These are phyloP conservation scores for Chiroxiphia lanceolata DNA, from an alignment of 2,797 vertebrate species.

Conservation along the genomic window DNA sequence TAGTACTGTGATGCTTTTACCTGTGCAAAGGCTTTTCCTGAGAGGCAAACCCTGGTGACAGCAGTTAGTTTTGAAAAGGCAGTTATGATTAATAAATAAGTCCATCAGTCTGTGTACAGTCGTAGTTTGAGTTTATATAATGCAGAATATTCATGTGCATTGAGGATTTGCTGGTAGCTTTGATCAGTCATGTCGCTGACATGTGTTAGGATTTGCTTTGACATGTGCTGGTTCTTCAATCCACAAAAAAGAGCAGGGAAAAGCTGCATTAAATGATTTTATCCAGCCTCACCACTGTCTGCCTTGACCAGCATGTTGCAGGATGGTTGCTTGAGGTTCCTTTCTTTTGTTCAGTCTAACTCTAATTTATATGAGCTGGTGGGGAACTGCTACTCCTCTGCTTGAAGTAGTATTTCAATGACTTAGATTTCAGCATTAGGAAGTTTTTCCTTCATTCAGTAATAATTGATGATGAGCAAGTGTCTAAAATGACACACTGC, in stretches of 20 bases:
- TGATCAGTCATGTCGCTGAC: background rate
- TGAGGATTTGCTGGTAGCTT: background rate
- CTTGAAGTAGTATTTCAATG: background rate
- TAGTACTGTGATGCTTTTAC: background rate
- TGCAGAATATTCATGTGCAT: background rate
- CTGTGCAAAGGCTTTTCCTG: background rate
- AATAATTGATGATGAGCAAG: slow-evolving; percentile 10
- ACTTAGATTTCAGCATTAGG: background rate
- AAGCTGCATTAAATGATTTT: background rate
- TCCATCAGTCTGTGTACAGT: background rate
- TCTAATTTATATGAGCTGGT: background rate
- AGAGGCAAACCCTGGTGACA: background rate
- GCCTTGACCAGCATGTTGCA: fast-evolving
- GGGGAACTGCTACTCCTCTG: background rate
- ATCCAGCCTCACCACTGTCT: background rate
- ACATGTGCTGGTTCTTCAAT: background rate
- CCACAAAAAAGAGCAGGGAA: background rate
- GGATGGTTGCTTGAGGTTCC: background rate
- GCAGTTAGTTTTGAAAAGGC: background rate
- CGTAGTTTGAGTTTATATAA: background rate
- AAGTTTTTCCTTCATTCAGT: slow-evolving; percentile 14
- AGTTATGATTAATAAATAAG: background rate
- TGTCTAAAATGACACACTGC: background rate
- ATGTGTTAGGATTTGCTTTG: background rate
- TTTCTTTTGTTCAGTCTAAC: background rate